Evolutionary conservation across 2,113 vertebrate genomes (phyloP).

Genomic region (Gallinago jamesoni): DNA sequence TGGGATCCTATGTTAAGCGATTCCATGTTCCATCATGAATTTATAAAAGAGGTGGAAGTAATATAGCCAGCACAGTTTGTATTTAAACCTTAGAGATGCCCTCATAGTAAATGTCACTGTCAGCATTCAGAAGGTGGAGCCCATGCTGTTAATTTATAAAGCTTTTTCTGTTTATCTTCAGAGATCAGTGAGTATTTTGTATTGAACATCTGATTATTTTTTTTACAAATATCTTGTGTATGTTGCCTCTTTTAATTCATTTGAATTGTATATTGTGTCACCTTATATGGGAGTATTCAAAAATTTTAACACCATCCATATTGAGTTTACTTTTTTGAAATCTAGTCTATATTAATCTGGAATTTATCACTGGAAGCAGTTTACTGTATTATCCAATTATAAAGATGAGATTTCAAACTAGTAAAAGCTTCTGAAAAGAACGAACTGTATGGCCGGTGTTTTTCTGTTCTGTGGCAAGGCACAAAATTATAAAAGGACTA

Average conservation of each 20-base stretch:
- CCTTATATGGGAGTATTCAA: neutral
- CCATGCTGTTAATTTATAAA: neutral
- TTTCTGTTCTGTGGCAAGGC: neutral
- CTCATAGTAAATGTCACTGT: neutral
- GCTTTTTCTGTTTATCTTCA: neutral
- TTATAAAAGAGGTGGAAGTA: neutral
- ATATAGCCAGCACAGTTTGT: neutral
- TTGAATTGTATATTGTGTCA: neutral
- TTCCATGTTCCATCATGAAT: neutral
- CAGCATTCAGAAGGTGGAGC: neutral
- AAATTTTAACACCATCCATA: neutral
- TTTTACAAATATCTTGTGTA: neutral
- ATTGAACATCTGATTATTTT: neutral
- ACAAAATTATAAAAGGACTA: neutral
- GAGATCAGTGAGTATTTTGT: neutral
- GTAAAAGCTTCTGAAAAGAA: neutral
- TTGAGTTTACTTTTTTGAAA: neutral
- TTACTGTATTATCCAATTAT: neutral
- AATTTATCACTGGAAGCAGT: neutral
- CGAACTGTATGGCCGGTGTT: neutral
- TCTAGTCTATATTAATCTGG: neutral
- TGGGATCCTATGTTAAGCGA: neutral
- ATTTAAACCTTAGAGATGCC: neutral
- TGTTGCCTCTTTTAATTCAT: neutral
- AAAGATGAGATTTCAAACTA: neutral